Evolutionary conservation across 2,797 vertebrate genomes (phyloP), one percentile per base, ranked within the genome.

Genomic region (Enteromius thamalakanensis): DNA sequence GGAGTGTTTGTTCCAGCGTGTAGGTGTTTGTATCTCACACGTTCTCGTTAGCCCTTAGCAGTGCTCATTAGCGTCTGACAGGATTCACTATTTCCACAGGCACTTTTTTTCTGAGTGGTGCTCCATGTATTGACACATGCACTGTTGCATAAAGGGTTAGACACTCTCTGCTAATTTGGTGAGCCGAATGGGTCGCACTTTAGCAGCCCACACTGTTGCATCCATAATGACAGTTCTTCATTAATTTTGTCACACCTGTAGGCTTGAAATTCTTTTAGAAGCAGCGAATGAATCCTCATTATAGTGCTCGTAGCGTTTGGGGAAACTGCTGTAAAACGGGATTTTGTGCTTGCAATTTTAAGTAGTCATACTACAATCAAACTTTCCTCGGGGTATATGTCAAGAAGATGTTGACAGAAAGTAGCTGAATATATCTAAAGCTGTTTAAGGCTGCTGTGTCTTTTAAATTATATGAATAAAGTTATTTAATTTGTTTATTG

Each of bases 101-200:
- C 40, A 6, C 37, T 11, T 49, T 78, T 60, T 37, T 83, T 19
- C 26, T 3, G 53, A 34, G 49, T 23, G 23, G 1, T 40, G 40
- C 40, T 78, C 12, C 23, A 32, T 58, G 37, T 76, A 82, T 82
- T 76, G 71, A 82, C 72, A 47, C 65, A 82, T 55, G 47, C 60
- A 49, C 37, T 37, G 51, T 83, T 83, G 65, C 21, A 45, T 77
- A 37, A 78, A 78, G 42, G 26, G 37, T 34, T 49, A 21, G 45
- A 62, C 4, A 1, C 58, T 82, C n/a, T 42, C n/a, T 4, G 60
- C 32, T 82, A 53, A 68, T 51, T 76, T 7, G 17, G 45, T 17
- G 60, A 75, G 47, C n/a, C 6, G 26, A 67, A 53, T 19, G 45
- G 45, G 32, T 21, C 2, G 17, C n/a, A 42, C 55, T 75, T 64